phyloP scores from a whole-genome alignment of 1,140 invertebrate genomes.

The Agrilus planipennis region DNA sequence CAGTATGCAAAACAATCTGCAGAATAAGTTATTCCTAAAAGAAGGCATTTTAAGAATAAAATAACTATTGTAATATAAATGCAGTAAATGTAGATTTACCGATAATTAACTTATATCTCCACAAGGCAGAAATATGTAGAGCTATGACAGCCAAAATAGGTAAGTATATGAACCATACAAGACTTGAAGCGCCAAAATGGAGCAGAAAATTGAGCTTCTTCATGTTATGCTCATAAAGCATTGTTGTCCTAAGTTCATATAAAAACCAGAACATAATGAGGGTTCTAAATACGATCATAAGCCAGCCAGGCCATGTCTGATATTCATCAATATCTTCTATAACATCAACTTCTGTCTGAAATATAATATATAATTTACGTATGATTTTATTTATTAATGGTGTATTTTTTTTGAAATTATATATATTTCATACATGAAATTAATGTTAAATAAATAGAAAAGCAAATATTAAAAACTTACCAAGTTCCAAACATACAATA shows the following conservation, averaged over 20 bases:
- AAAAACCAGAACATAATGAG: constrained; percentile 93
- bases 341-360: constrained; percentile 86
- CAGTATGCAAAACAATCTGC: constrained; percentile 89
- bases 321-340: constrained; percentile 95
- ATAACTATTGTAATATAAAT: background rate
- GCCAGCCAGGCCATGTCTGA: constrained; percentile 92
- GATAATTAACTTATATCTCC: constrained; percentile 88
- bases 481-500: constrained; percentile 92
- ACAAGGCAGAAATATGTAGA: constrained; percentile 83
- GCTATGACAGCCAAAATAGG: constrained; percentile 89
- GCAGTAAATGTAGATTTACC: too few relatives aligned
- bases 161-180: constrained; percentile 97
- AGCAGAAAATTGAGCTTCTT: constrained; percentile 85
- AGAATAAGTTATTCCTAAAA: constrained; percentile 81
- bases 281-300: constrained; percentile 76
- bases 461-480: constrained; percentile 43
- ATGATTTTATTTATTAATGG: constrained; percentile 3
- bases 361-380: too few relatives aligned
- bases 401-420: too few relatives aligned
- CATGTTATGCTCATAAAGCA: constrained; percentile 84
- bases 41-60: background rate
- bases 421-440: too few relatives aligned
- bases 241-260: constrained; percentile 80
- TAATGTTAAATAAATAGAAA: background rate
- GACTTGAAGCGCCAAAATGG: constrained; percentile 91